Evolutionary conservation across 2,113 vertebrate genomes (phyloP).

Genomic region (Hippocampus guttulatus): DNA sequence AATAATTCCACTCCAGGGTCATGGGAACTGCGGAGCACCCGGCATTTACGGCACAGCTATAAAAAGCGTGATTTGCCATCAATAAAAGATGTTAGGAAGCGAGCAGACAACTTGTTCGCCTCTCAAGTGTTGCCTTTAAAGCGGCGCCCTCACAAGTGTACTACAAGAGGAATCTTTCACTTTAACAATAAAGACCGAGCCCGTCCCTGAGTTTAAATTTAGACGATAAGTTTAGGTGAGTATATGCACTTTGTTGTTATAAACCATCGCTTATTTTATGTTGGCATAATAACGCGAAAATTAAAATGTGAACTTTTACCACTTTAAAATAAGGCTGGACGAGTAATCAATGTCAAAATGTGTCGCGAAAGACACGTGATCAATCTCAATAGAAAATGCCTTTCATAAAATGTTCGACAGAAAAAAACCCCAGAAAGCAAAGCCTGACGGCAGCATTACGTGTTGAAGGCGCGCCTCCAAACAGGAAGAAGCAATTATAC

Average conservation of each 20-base stretch:
- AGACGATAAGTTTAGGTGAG: slow-evolving; percentile 20
- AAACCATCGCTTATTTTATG: slow-evolving; percentile 34
- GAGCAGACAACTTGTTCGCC: slow-evolving; percentile 30
- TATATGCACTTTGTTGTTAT: slow-evolving; percentile 40
- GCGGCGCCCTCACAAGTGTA: slow-evolving; percentile 20
- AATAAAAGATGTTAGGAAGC: slow-evolving; percentile 9
- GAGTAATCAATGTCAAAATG: no score
- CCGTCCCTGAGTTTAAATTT: slow-evolving; percentile 36
- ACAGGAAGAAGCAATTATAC: no score
- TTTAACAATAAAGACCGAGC: slow-evolving; percentile 35
- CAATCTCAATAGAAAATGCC: no score
- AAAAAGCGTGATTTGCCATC: slow-evolving; percentile 12
- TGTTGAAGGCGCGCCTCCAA: no score
- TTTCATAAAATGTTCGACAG: no score
- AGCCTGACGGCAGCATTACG: no score
- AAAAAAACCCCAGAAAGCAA: no score
- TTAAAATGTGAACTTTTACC: no score
- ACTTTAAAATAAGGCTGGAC: no score
- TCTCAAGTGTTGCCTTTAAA: slow-evolving; percentile 34
- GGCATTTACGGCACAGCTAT: slow-evolving; percentile 28
- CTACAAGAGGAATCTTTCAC: slow-evolving; percentile 21
- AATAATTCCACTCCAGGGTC: slow-evolving; percentile 29
- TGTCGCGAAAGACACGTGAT: no score
- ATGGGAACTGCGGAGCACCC: slow-evolving; percentile 1
- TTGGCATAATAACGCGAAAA: no score